These are phyloP conservation scores for Crotalus tigris DNA, from an alignment of 2,113 vertebrate species.

Conservation along the genomic window DNA sequence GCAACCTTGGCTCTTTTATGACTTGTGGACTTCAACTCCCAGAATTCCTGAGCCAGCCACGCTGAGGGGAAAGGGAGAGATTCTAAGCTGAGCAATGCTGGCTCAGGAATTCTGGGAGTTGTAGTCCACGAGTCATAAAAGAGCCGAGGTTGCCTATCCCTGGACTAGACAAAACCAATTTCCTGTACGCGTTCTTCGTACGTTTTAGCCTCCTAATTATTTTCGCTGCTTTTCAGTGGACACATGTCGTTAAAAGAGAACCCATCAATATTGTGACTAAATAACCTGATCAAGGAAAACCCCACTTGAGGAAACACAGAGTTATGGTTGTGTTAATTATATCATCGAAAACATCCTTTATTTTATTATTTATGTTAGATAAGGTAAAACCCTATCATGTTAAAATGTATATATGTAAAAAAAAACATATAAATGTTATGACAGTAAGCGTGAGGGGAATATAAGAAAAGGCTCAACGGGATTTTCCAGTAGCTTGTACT, in stretches of 20 bases:
- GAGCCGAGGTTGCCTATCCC: too few species aligned
- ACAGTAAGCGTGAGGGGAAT: constrained; percentile 18
- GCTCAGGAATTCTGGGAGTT: too few species aligned
- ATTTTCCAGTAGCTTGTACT: constrained; percentile 51
- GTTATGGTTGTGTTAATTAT: background rate
- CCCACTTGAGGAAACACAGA: background rate
- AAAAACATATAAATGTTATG: background rate
- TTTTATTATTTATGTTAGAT: background rate
- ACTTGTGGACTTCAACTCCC: too few species aligned
- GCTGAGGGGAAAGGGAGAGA: too few species aligned
- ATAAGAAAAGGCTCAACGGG: constrained; percentile 35
- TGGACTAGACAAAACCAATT: too few species aligned
- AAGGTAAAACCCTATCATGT: background rate
- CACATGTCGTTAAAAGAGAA: background rate
- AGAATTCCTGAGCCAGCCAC: too few species aligned
- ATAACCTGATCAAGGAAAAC: background rate
- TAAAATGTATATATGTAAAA: background rate
- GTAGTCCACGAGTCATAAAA: too few species aligned
- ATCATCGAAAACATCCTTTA: background rate
- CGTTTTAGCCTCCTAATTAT: too few species aligned
- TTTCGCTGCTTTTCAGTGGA: background rate
- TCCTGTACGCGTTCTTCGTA: too few species aligned
- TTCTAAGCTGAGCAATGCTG: too few species aligned
- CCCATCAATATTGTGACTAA: background rate
- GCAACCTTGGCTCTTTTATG: too few species aligned